Evolutionary conservation across 1,140 invertebrate species (phyloP).

Genomic region (Caenorhabditis briggsae): DNA sequence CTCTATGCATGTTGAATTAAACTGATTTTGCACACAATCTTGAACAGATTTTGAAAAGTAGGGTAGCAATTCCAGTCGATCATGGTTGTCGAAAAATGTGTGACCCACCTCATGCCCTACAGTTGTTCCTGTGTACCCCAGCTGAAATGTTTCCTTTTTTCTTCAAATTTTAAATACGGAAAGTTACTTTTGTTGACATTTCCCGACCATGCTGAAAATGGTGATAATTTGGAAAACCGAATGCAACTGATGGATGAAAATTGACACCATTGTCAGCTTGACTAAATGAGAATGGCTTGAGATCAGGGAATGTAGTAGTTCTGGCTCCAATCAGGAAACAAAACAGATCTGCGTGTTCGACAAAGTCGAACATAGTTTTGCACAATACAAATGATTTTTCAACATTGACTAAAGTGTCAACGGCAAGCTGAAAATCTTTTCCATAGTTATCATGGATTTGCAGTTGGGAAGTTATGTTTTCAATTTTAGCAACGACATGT

Average conservation of each 20-base stretch:
- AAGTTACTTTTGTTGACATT: background rate
- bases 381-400: background rate
- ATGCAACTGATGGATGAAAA: background rate
- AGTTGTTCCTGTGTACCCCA: background rate
- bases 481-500: background rate
- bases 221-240: background rate
- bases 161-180: background rate
- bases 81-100: background rate
- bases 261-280: background rate
- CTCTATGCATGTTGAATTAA: background rate
- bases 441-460: background rate
- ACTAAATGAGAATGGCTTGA: background rate
- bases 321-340: background rate
- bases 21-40: constrained; percentile 26
- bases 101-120: constrained; percentile 21
- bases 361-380: background rate
- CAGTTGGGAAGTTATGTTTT: background rate
- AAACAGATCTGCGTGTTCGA: background rate
- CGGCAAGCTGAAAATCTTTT: background rate
- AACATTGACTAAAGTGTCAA: background rate
- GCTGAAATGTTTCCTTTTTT: background rate
- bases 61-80: background rate
- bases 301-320: background rate
- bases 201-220: background rate
- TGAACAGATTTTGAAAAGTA: background rate